Evolutionary conservation across 2,888 invertebrate genomes (phyloP), one percentile per base, ranked within the genome.

Genomic region (Agrotis ipsilon): DNA sequence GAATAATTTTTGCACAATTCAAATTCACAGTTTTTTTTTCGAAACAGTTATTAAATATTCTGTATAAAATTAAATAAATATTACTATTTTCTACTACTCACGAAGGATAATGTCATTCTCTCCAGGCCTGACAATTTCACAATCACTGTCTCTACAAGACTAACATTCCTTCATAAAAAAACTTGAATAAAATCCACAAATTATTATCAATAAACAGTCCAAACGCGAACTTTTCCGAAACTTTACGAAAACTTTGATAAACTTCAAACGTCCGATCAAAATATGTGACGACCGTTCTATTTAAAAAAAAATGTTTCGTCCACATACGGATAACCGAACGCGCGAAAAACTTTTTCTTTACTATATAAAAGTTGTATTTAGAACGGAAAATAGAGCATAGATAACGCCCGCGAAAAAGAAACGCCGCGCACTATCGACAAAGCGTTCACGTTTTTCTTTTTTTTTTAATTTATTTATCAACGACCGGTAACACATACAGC

Each of bases 101-200:
- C 96, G 89, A 95, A 96, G 82, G 96, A 96, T 90, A 96, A 95
- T 94, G 96, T 96, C 96, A 96, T 96, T 94, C 93, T 96, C 92
- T 91, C 91, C 94, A 89, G 92, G 85, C 88, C 90, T 90, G 83
- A 75, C 88, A 90, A 90, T 86, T 89, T 90, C 90, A 91, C 89
- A 89, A 87, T 78, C 87, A 87, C 86, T 85, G 85, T 85, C 75
- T 84, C 81, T 79, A 86, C 85, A 85, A 85, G 84, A 82, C 84
- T 80, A 87, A 85, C 88, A 89, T 90, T 83, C 75, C n/a, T n/a
- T n/a, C 83, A 83, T 75, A 66, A 70, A 85, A 75, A 77, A 75
- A 68, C 21, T 61, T 18, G 14, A 51, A 43, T n/a, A 55, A 69
- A 72, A 65, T 43, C 46, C 62, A 70, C 51, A 5, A 39, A 67